phyloP scores from a whole-genome alignment of 2,888 invertebrate genomes.

The Amiota communis region DNA sequence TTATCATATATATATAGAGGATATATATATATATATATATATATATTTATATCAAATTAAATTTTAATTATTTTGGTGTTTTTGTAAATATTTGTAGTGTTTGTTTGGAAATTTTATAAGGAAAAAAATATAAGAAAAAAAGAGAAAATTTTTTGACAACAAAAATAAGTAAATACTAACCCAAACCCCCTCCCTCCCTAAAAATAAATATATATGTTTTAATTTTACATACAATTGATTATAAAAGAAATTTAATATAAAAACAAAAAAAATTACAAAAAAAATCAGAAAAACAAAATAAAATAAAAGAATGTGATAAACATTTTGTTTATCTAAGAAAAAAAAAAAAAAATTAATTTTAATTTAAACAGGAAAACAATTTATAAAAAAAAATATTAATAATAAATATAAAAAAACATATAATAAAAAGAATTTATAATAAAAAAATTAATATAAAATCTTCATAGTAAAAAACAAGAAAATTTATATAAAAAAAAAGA shows the following conservation, averaged over 20 bases:
- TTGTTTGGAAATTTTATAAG: constrained; percentile 49
- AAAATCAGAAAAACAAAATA: too few species aligned
- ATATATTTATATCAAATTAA: constrained; percentile 21
- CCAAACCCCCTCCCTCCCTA: not conserved
- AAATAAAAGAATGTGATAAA: constrained; percentile 57
- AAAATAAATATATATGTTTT: constrained; percentile 41
- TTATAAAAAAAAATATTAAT: constrained; percentile 3
- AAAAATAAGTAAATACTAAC: constrained; percentile 20
- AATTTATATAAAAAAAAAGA: constrained; percentile 8
- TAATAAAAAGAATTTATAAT: not conserved
- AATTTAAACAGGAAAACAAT: constrained; percentile 34
- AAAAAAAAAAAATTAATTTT: constrained; percentile 2
- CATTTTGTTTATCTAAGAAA: constrained; percentile 54
- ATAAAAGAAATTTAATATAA: constrained; percentile 32
- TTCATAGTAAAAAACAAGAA: too few species aligned
- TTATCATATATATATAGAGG: not conserved
- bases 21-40: constrained; percentile 27
- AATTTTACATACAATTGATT: constrained; percentile 30
- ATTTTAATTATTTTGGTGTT: constrained; percentile 54
- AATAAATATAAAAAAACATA: not conserved
- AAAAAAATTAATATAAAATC: not conserved
- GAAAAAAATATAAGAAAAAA: constrained; percentile 25
- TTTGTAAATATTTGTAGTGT: constrained; percentile 69
- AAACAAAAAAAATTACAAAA: not conserved
- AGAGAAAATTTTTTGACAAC: constrained; percentile 37